Percentiles rank a stretch among this genome's conserved stretches.
Conservation (phyloP, 2,888 invertebrate species). For the Dendrolimus houi region DNA sequence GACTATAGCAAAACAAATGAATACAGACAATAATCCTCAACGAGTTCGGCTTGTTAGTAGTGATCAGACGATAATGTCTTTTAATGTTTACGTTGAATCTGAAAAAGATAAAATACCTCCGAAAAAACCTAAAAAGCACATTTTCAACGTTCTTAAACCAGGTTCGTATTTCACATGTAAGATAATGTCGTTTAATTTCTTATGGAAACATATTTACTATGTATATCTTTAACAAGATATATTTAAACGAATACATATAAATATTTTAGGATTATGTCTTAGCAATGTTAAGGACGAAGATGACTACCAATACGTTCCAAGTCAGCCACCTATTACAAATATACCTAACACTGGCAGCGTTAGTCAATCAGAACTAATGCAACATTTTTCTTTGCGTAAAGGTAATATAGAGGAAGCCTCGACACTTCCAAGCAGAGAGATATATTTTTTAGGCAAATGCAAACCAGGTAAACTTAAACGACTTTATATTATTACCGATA, state of each 20-base stretch:
- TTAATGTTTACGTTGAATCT: conserved; percentile 47
- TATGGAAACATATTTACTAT: too few relatives aligned
- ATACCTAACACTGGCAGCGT: background rate
- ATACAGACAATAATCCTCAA: conserved; percentile 18
- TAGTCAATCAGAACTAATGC: conserved; percentile 22
- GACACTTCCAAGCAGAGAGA: conserved; percentile 18
- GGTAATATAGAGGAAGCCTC: conserved; percentile 8
- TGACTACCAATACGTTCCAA: conserved; percentile 4
- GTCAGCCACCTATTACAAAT: background rate
- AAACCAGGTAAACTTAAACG: conserved; percentile 45
- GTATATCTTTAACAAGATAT: too few relatives aligned
- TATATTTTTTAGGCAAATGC: conserved; percentile 49
- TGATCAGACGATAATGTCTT: conserved; percentile 58
- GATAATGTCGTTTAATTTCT: too few relatives aligned
- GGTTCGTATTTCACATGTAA: conserved; percentile 13
- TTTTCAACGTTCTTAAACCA: conserved; percentile 31
- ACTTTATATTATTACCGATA: too few relatives aligned
- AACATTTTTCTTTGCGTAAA: conserved; percentile 25
- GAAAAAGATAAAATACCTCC: conserved; percentile 27
- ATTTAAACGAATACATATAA: too few relatives aligned
- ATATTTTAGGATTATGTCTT: background rate
- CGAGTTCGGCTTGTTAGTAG: conserved; percentile 43
- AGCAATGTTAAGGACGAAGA: background rate
- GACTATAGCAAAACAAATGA: conserved; percentile 26
- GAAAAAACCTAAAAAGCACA: conserved; percentile 29